Conservation (phyloP, 2,797 vertebrate species). For the Syndactyla subalaris region DNA sequence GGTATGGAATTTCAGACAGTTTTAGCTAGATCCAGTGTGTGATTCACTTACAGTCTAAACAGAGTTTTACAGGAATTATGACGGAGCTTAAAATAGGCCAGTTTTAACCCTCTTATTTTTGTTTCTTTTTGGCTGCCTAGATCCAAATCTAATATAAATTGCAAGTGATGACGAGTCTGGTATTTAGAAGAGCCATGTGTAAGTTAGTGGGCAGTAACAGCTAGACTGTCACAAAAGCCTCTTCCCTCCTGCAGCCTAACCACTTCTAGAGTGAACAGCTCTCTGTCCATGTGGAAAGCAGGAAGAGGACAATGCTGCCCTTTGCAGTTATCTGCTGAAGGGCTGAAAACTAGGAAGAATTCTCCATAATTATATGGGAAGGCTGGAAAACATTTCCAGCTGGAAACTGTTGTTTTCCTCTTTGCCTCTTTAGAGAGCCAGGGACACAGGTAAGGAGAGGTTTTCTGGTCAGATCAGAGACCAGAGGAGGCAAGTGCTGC, state of each 20-base stretch:
- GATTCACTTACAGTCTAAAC: not conserved
- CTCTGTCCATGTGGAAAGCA: not conserved
- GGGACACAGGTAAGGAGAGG: fast-evolving
- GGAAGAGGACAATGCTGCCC: not conserved
- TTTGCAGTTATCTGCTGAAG: not conserved
- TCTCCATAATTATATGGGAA: not conserved
- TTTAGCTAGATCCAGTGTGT: not conserved
- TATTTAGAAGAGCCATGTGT: not conserved
- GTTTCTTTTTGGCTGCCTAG: not conserved
- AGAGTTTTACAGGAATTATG: not conserved
- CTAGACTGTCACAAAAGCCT: not conserved
- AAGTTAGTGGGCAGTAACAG: not conserved
- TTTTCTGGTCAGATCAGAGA: not conserved
- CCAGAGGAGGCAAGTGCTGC: not conserved
- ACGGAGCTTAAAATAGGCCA: not conserved
- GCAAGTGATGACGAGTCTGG: not conserved
- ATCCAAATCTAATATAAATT: not conserved
- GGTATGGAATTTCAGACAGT: not conserved
- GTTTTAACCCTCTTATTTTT: not conserved
- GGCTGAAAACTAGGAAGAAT: not conserved
- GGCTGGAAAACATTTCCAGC: not conserved
- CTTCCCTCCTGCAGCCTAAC: not conserved
- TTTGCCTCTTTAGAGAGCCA: not conserved
- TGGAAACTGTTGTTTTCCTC: not conserved
- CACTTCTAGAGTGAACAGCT: not conserved